A percentile compares a stretch with the other conserved stretches of the same genome.
Conservation (phyloP, 2,113 vertebrate species). For the Sitta europaea region DNA sequence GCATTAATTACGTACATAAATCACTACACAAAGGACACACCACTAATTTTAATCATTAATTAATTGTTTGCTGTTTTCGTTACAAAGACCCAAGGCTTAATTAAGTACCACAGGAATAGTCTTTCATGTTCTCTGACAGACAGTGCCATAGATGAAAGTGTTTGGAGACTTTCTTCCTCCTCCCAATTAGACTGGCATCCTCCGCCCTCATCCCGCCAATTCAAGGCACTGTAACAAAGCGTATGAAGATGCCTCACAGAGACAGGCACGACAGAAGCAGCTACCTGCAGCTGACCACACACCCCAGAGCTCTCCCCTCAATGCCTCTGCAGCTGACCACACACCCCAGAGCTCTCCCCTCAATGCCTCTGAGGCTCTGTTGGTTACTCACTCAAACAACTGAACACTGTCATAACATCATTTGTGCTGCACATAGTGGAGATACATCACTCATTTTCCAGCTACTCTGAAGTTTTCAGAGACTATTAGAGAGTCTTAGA, state of each 20-base stretch:
- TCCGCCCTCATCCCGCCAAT: neutral
- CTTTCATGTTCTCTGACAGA: conserved; percentile 50
- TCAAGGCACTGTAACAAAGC: neutral
- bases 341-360: neutral
- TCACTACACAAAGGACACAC: conserved; percentile 29
- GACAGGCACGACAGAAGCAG: neutral
- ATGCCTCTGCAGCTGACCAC: neutral
- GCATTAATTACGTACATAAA: conserved; percentile 56
- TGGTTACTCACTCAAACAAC: neutral
- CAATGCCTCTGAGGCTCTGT: neutral
- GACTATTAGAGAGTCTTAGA: neutral
- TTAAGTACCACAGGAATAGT: conserved; percentile 59
- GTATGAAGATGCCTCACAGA: neutral
- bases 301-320: neutral
- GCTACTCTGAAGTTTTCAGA: neutral
- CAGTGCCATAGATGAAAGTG: conserved; percentile 25
- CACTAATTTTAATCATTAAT: conserved; percentile 55
- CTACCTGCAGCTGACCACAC: neutral
- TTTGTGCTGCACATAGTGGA: neutral
- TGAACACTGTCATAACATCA: neutral
- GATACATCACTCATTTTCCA: neutral
- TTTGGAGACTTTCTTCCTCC: neutral
- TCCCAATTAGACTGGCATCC: neutral
- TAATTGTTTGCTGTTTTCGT: conserved; percentile 55
- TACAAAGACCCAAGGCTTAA: conserved; percentile 43